phyloP scores from a whole-genome alignment of 2,888 invertebrate species.

The Morinoia aosen region DNA sequence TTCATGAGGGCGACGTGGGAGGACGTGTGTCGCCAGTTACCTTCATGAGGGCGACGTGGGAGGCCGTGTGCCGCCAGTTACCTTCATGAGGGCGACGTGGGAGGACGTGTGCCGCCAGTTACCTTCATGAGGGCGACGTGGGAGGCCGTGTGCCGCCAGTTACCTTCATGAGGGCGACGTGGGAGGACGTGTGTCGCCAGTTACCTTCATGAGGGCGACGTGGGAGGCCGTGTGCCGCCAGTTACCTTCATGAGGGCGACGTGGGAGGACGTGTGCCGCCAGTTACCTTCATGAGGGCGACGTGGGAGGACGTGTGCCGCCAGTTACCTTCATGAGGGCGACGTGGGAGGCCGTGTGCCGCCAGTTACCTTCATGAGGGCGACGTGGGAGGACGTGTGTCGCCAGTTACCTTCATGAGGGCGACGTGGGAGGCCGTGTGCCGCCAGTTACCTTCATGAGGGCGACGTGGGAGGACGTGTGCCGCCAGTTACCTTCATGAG shows the following conservation, averaged over 20 bases:
- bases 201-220: constrained; percentile 44
- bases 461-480: not conserved
- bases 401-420: too few species aligned
- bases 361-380: too few species aligned
- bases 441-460: too few species aligned
- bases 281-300: too few species aligned
- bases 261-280: not conserved
- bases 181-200: not conserved
- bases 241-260: constrained; percentile 43
- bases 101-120: not conserved
- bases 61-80: not conserved
- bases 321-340: too few species aligned
- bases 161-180: constrained; percentile 46
- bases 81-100: constrained; percentile 42
- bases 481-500: too few species aligned
- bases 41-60: constrained; percentile 39
- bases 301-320: not conserved
- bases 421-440: not conserved
- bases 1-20: constrained; percentile 31
- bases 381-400: not conserved
- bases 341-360: not conserved
- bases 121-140: constrained; percentile 47
- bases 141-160: not conserved
- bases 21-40: too few species aligned
- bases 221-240: not conserved